Base-by-base conservation (phyloP, 2,797 vertebrate species). In the Pyrocephalus nanus region DNA sequence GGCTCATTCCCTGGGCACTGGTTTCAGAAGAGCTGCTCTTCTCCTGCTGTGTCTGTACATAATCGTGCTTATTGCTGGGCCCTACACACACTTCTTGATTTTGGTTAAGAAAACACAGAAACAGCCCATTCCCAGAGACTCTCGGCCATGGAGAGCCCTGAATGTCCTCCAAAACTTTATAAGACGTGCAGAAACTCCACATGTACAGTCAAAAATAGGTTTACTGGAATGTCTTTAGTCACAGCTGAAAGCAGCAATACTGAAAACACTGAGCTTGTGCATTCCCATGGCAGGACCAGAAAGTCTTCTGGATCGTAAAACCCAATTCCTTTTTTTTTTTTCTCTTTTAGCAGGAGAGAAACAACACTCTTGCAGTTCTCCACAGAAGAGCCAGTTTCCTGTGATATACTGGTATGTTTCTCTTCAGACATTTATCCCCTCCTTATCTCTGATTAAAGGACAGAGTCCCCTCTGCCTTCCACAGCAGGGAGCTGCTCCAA, bases 141-240 rank as follows among this genome's bases (percentile, higher is more conserved):
- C n/a, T 20, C 3, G 1, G 54, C 36, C 70, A 23, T 2, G 1
- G 51, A 66, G 58, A 58, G 32, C 76, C 48, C 45, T 36, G 36
- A 80, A n/a, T 18, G 29, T 53, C 57, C 72, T 45, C 64, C 30
- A 66, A 14, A 86, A 77, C 60, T 13, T 55, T 25, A 65, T 21
- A 90, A 93, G 66, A 75, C 0, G 0, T 51, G 54, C 86, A 93
- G 69, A 34, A 94, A 95, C 70, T 95, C 77, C 86, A 90, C 25
- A 17, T 32, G 36, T 96, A 97, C 91, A 93, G 93, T 97, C 92
- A 97, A 97, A 98, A 97, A 97, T 95, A 98, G 88, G 81, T 97
- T 97, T 98, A 97, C 97, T 98, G 96, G 97, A 97, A 98, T 98
- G 97, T 96, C 95, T 97, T 97, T 92, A 96, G 96, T 97, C 91